Conservation (phyloP, 2,888 invertebrate species). For the Volucella inflata region DNA sequence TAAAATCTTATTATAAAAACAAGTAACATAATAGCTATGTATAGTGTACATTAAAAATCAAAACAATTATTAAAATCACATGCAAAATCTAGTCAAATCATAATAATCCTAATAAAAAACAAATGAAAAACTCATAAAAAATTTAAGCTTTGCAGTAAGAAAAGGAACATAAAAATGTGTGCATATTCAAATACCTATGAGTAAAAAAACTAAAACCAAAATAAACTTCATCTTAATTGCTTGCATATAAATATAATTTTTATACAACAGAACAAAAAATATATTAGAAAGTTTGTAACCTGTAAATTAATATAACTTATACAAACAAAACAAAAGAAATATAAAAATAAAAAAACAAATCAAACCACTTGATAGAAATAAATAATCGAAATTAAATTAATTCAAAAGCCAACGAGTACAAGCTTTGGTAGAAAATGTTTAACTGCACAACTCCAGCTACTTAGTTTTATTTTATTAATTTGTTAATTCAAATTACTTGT, state of each 20-base stretch:
- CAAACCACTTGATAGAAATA: not conserved
- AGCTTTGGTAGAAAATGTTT: too few relatives aligned
- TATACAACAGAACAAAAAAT: constrained; percentile 30
- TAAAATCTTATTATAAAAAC: constrained; percentile 12
- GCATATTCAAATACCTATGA: constrained; percentile 16
- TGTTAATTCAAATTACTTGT: too few relatives aligned
- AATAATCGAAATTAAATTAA: not conserved
- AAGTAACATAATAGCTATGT: constrained; percentile 50
- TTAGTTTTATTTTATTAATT: too few relatives aligned
- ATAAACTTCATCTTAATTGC: constrained; percentile 14
- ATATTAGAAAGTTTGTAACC: not conserved
- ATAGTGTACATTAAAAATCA: constrained; percentile 60
- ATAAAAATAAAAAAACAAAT: not conserved
- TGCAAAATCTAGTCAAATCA: constrained; percentile 27
- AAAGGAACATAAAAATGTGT: constrained; percentile 5
- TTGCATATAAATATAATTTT: constrained; percentile 30
- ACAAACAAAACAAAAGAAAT: not conserved
- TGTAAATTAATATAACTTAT: not conserved
- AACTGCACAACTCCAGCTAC: too few relatives aligned
- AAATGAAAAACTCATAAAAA: constrained; percentile 25
- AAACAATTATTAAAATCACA: constrained; percentile 23
- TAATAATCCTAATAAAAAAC: constrained; percentile 17
- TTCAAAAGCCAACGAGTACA: too few relatives aligned
- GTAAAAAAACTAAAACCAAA: not conserved
- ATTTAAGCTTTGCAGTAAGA: constrained; percentile 31